A percentile compares a stretch with the other conserved stretches of the same genome.
phyloP scores from a whole-genome alignment of 2,797 vertebrate genomes.

The Xiphorhynchus erythropygius region DNA sequence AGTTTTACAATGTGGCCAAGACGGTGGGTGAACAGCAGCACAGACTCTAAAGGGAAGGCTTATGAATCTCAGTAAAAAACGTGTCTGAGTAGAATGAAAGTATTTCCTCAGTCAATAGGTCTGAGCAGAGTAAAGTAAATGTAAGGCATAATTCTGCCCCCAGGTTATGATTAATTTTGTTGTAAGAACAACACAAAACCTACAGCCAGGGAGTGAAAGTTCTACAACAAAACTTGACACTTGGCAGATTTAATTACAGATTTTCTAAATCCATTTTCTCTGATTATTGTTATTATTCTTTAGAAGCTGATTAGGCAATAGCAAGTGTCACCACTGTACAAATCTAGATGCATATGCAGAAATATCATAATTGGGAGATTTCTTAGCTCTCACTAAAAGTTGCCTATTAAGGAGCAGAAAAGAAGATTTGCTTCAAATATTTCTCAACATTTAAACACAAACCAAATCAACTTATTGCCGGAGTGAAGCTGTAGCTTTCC shows the following conservation, averaged over 20 bases:
- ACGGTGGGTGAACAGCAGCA: not conserved
- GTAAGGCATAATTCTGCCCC: conserved; percentile 19
- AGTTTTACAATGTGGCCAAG: not conserved
- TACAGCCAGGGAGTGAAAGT: not conserved
- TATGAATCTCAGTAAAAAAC: conserved; percentile 2
- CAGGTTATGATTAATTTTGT: conserved; percentile 28
- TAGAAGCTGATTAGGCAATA: conserved; percentile 52
- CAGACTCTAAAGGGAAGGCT: not conserved
- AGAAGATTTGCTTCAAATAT: not conserved
- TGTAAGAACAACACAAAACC: not conserved
- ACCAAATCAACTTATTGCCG: not conserved
- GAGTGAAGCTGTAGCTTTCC: not conserved
- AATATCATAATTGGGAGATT: conserved; percentile 19
- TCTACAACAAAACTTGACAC: conserved; percentile 14
- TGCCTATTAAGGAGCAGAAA: not conserved
- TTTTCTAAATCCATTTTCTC: conserved; percentile 63
- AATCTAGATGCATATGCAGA: conserved; percentile 40
- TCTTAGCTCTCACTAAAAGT: not conserved
- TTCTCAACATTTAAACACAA: not conserved
- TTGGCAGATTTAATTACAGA: conserved; percentile 64
- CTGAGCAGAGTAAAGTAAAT: not conserved
- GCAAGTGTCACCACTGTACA: conserved; percentile 50
- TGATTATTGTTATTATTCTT: conserved; percentile 59
- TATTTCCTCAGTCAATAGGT: not conserved
- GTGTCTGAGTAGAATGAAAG: conserved; percentile 9